These are phyloP conservation scores for Macrophya alboannulata DNA, from an alignment of 2,888 invertebrate genomes.

Conservation along the genomic window DNA sequence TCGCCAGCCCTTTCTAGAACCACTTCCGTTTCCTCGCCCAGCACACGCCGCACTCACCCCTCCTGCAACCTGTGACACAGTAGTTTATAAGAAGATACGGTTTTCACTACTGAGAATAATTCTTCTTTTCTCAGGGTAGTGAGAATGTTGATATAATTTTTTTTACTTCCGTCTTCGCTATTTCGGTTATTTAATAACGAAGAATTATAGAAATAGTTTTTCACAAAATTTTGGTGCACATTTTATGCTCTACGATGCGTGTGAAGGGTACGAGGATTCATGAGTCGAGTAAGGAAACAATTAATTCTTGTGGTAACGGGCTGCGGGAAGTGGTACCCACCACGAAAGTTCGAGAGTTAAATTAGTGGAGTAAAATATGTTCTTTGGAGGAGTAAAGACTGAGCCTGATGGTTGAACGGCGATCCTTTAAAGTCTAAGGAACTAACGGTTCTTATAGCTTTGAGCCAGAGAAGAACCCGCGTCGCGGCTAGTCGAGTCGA, in stretches of 20 bases:
- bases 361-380: slow-evolving; percentile 32
- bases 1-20: slow-evolving; percentile 52
- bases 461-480: not conserved
- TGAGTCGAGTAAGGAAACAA: not conserved
- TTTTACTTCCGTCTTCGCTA: not conserved
- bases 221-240: not conserved
- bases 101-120: not conserved
- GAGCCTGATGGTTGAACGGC: not conserved
- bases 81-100: not conserved
- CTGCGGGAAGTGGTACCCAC: not conserved
- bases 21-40: slow-evolving; percentile 49
- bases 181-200: not conserved
- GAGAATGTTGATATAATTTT: not conserved
- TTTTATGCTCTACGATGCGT: not conserved
- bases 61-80: slow-evolving; percentile 13
- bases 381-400: not conserved
- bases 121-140: not conserved
- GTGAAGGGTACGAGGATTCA: not conserved
- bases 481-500: not conserved
- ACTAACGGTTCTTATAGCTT: slow-evolving; percentile 19
- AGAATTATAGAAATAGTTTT: not conserved
- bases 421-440: slow-evolving; percentile 43
- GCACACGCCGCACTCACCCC: slow-evolving; percentile 15
- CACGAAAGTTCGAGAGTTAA: slow-evolving; percentile 4
- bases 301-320: slow-evolving; percentile 29